A percentile compares a stretch with the other conserved stretches of the same genome.
Conservation (phyloP, 2,113 vertebrate species). For the Procavia capensis region DNA sequence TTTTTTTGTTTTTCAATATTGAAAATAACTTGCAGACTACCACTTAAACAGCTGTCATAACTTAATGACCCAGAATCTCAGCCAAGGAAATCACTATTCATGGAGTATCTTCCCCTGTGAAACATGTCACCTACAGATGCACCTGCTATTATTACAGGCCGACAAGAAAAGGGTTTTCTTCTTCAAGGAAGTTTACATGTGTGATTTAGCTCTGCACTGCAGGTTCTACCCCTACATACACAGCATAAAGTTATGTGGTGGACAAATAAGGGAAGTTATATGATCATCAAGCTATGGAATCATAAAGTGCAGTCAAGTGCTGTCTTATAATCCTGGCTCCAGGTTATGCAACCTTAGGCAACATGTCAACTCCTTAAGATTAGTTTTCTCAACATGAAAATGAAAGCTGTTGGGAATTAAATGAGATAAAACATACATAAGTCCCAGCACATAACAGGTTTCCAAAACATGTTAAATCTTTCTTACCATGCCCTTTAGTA, state of each 20-base stretch:
- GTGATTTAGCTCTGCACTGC: neutral
- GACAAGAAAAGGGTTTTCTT: neutral
- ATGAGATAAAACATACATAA: conserved; percentile 53
- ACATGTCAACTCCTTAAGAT: conserved; percentile 12
- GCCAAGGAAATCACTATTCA: conserved; percentile 8
- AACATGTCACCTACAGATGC: neutral
- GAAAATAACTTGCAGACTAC: conserved; percentile 31
- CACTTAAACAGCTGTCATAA: neutral
- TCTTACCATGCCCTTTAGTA: neutral
- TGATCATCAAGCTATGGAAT: neutral
- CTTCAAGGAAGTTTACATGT: neutral
- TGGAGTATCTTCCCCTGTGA: neutral
- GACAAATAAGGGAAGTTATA: neutral
- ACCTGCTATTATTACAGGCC: conserved; percentile 18
- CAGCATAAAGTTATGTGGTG: neutral
- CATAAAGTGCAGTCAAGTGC: conserved; percentile 25
- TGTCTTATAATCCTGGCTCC: neutral
- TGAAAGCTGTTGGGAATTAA: neutral
- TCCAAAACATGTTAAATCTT: neutral
- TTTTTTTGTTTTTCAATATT: conserved; percentile 16
- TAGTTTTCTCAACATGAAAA: conserved; percentile 58
- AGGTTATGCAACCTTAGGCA: neutral
- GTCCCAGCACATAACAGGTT: neutral
- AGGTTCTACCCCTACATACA: neutral
- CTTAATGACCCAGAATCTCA: neutral